Percentiles rank a stretch among this genome's conserved stretches.
Conservation (phyloP, 1,140 invertebrate species). For the Goniozus legneri region DNA sequence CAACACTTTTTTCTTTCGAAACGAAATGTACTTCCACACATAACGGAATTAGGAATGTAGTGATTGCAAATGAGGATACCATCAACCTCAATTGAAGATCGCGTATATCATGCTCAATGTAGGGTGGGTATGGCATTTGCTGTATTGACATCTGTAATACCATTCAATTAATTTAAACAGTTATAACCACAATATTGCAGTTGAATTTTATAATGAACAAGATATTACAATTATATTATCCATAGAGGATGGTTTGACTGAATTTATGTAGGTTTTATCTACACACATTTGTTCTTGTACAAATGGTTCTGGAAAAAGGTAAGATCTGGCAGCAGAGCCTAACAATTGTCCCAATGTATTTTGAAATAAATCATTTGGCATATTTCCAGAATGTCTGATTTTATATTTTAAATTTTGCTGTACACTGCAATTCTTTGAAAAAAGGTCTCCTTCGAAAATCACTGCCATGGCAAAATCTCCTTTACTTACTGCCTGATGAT, state of each 20-base stretch:
- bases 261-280: conserved; percentile 37
- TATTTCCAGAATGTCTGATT: conserved; percentile 29
- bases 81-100: conserved; percentile 28
- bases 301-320: conserved; percentile 23
- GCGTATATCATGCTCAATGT: conserved; percentile 31
- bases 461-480: conserved; percentile 25
- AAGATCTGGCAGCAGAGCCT: conserved; percentile 13
- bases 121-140: conserved; percentile 48
- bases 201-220: conserved; percentile 1
- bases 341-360: conserved; percentile 8
- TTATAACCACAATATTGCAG: conserved; percentile 4
- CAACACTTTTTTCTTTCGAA: conserved; percentile 47
- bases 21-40: conserved; percentile 41
- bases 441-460: conserved; percentile 36
- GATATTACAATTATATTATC: conserved; percentile 4
- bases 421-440: conserved; percentile 14
- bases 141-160: conserved; percentile 39
- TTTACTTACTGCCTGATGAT: conserved; percentile 18
- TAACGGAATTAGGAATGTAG: conserved; percentile 43
- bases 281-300: conserved; percentile 42
- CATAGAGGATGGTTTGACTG: conserved; percentile 11
- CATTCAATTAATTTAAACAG: not conserved
- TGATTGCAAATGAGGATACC: conserved; percentile 33
- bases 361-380: conserved; percentile 34
- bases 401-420: conserved; percentile 39